A percentile compares a stretch with the other conserved stretches of the same genome.
phyloP scores from a whole-genome alignment of 2,888 invertebrate genomes.

The Microctonus aethiopoides region DNA sequence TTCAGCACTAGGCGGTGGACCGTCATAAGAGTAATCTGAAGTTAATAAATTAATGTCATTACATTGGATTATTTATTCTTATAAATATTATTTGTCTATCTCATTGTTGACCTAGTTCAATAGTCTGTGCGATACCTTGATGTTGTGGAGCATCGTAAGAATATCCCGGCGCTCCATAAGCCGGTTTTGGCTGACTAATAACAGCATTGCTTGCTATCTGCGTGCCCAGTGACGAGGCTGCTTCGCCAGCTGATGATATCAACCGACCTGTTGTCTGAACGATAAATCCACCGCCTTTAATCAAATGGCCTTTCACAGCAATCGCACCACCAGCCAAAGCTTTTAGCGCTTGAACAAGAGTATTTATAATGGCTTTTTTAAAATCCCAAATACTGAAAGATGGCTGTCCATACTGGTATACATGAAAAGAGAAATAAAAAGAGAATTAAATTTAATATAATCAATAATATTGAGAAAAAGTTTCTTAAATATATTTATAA shows the following conservation, averaged over 20 bases:
- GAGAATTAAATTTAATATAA: neutral
- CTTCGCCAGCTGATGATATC: constrained; percentile 82
- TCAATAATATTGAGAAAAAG: no score
- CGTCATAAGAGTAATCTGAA: constrained; percentile 50
- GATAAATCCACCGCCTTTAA: constrained; percentile 83
- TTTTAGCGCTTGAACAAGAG: constrained; percentile 87
- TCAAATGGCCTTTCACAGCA: constrained; percentile 87
- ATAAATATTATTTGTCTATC: neutral
- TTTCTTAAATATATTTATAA: no score
- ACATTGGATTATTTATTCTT: neutral
- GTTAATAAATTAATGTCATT: constrained; percentile 34
- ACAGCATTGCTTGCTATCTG: constrained; percentile 82
- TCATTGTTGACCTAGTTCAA: neutral
- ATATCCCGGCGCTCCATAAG: constrained; percentile 47
- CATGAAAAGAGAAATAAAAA: constrained; percentile 1
- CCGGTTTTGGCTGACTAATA: constrained; percentile 68
- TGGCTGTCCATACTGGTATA: constrained; percentile 51
- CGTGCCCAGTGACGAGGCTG: constrained; percentile 82
- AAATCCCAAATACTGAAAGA: constrained; percentile 78
- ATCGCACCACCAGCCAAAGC: constrained; percentile 89
- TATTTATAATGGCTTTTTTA: constrained; percentile 84
- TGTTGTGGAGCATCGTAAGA: constrained; percentile 45
- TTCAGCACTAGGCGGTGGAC: constrained; percentile 51
- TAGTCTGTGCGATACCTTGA: constrained; percentile 17
- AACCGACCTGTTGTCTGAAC: constrained; percentile 75